These are phyloP conservation scores for Oligia strigilis DNA, from an alignment of 2,888 invertebrate species.

Conservation along the genomic window DNA sequence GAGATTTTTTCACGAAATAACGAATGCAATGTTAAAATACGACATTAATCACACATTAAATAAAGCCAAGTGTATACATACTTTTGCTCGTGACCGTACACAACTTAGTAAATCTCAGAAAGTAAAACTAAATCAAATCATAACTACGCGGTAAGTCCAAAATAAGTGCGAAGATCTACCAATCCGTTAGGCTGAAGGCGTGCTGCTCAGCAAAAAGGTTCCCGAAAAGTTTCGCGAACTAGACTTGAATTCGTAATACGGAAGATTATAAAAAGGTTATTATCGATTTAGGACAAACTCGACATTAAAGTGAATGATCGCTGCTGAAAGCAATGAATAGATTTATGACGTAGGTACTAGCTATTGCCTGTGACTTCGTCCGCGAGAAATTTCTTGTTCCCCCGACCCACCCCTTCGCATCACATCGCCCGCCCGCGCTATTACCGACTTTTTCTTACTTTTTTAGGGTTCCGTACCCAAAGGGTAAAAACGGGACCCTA, in stretches of 20 bases:
- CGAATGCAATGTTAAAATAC: too few species aligned
- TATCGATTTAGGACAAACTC: constrained; percentile 43
- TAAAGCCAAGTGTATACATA: too few species aligned
- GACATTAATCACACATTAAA: too few species aligned
- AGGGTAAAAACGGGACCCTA: too few species aligned
- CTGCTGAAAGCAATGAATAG: constrained; percentile 19
- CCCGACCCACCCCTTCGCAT: too few species aligned
- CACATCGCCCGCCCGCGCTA: too few species aligned
- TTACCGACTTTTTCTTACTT: too few species aligned
- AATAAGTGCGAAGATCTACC: constrained; percentile 44
- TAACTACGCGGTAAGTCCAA: constrained; percentile 38
- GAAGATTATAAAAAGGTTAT: constrained; percentile 53
- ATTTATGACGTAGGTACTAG: constrained; percentile 5
- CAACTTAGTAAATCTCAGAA: constrained; percentile 13
- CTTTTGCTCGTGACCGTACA: too few species aligned
- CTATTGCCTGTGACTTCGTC: too few species aligned
- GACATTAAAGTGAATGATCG: constrained; percentile 37
- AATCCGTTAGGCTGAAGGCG: constrained; percentile 25
- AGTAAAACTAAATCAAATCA: constrained; percentile 33
- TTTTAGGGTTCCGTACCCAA: too few species aligned
- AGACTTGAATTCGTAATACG: constrained; percentile 59
- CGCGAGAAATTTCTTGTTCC: too few species aligned
- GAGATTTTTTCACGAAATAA: too few species aligned
- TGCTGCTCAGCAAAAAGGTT: constrained; percentile 50
- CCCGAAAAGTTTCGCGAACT: constrained; percentile 50